Evolutionary conservation across 2,888 invertebrate genomes (phyloP), one percentile per base, ranked within the genome.

Genomic region (Watsonalla binaria): DNA sequence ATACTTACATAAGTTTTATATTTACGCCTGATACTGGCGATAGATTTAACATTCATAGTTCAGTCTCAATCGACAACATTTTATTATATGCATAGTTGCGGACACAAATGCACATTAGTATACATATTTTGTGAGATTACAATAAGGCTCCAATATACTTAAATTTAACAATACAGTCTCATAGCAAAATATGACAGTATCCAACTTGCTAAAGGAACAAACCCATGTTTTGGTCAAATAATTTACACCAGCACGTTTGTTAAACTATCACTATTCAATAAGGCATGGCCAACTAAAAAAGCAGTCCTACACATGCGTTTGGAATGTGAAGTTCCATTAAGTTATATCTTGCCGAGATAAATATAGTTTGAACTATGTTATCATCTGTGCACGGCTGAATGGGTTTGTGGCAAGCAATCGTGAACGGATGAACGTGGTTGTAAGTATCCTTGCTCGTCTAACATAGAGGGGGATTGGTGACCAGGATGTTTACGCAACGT

Each of bases 381-480:
- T 86, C 84, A 86, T 86, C 90, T 90, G 70, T 89, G 90, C 60
- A 78, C 80, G 71, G 76, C 73, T 74, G 86, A 78, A 80, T 90
- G 90, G 68, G 90, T 90, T 83, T 89, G 90, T 65, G 90, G 90
- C 69, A 90, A 76, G 80, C 90, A 88, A 66, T 90, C 90, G 71
- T 90, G 90, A 60, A 90, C 78, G 58, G 90, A 90, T 58, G 91
- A 89, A 54, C 91, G 86, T 58, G 91, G 91, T 68, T 90, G 90
- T 73, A 91, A 85, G 81, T 91, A 91, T 61, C 91, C 91, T 69
- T 91, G 91, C 57, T 91, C 91, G 54, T 91, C 91, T 54, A 91
- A 79, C 81, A 90, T 88, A 5, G 89, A 82, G 60, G 90, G 89
- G 57, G 89, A 84, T 57, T 82, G 83, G 61, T 85, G 87, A 35